phyloP scores from a whole-genome alignment of 2,888 invertebrate genomes.

The Cancer borealis region DNA sequence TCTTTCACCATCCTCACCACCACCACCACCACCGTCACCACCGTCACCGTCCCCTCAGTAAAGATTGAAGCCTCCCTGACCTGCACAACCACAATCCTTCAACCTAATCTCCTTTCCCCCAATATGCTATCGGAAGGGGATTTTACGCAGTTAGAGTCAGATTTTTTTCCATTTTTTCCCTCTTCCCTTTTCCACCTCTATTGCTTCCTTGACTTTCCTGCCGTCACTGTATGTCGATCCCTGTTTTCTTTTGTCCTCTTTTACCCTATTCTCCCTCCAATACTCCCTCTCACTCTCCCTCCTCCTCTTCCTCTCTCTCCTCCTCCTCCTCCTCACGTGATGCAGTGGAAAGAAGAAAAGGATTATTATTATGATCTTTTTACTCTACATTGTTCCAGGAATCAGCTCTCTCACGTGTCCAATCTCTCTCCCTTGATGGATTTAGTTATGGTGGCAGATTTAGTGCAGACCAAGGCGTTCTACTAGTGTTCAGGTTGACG shows the following conservation, averaged over 20 bases:
- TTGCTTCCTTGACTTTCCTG: background rate
- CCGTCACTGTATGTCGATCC: too few relatives aligned
- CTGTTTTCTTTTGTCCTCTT: too few relatives aligned
- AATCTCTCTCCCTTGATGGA: too few relatives aligned
- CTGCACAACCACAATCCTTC: background rate
- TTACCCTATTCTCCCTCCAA: too few relatives aligned
- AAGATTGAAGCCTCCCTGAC: background rate
- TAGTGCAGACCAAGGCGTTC: too few relatives aligned
- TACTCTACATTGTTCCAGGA: too few relatives aligned
- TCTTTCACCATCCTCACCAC: background rate
- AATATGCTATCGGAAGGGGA: slow-evolving; percentile 8
- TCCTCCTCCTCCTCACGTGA: background rate
- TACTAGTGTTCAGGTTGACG: too few relatives aligned
- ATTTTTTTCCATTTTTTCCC: background rate
- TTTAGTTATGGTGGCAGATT: too few relatives aligned
- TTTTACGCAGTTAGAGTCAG: slow-evolving; percentile 21
- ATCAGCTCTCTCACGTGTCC: too few relatives aligned
- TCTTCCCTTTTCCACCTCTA: background rate
- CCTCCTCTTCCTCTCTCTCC: background rate
- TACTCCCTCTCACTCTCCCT: too few relatives aligned
- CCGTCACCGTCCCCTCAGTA: background rate
- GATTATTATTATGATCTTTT: too few relatives aligned
- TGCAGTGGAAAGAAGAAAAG: too few relatives aligned
- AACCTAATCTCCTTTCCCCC: background rate
- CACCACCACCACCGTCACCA: background rate